Conservation (phyloP, 1,140 invertebrate genomes). For the Bilobella aurantiaca region DNA sequence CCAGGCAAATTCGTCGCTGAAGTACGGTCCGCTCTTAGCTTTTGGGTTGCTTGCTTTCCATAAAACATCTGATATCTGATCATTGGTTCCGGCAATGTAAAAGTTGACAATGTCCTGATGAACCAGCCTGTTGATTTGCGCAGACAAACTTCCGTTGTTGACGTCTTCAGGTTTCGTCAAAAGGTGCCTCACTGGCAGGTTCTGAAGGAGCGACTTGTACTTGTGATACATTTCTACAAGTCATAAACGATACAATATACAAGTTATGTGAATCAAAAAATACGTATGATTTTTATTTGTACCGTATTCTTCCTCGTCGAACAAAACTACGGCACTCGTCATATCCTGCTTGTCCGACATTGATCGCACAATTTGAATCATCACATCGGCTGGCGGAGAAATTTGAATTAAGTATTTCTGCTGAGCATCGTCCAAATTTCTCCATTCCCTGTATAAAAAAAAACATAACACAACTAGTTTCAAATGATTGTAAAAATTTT, state of each 20-base stretch:
- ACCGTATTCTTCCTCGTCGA: conserved; percentile 73
- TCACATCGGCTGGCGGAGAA: conserved; percentile 68
- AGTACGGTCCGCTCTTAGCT: conserved; percentile 28
- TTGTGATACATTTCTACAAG: conserved; percentile 76
- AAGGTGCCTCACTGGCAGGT: conserved; percentile 79
- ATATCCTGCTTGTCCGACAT: conserved; percentile 70
- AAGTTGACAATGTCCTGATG: conserved; percentile 78
- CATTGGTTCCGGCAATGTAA: conserved; percentile 48
- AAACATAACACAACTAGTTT: too few relatives aligned
- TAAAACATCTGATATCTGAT: conserved; percentile 53
- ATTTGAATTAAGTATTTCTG: conserved; percentile 39
- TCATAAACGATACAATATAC: background rate
- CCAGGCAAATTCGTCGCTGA: conserved; percentile 48
- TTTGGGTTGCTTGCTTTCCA: conserved; percentile 40
- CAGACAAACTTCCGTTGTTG: conserved; percentile 36
- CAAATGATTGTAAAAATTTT: too few relatives aligned
- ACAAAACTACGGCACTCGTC: conserved; percentile 79
- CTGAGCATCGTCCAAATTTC: conserved; percentile 17
- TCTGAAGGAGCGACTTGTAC: conserved; percentile 75
- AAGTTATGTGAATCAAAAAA: too few relatives aligned
- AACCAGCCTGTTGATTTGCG: conserved; percentile 57
- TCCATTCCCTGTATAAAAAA: conserved; percentile 34
- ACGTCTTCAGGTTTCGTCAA: conserved; percentile 42
- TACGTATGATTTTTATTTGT: background rate
- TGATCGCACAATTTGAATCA: conserved; percentile 67